A percentile compares a stretch with the other conserved stretches of the same genome.
Conservation (phyloP, 2,797 vertebrate genomes). For the Enteromius mattozi region DNA sequence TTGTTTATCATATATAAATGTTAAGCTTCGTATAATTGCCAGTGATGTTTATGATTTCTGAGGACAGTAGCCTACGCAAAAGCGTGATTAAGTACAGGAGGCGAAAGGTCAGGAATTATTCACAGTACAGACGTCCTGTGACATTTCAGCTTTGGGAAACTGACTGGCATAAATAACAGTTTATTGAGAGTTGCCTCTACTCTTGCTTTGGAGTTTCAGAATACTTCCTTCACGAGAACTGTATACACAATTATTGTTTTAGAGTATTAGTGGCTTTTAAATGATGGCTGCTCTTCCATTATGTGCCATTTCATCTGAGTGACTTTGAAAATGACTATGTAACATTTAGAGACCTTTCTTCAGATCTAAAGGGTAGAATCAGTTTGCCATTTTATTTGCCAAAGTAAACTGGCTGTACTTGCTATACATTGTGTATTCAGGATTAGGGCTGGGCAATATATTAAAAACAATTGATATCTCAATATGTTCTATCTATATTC, state of each 20-base stretch:
- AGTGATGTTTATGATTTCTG: conserved; percentile 33
- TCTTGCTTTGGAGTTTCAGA: not conserved
- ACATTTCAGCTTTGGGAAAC: conserved; percentile 44
- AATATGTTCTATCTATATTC: too few species aligned
- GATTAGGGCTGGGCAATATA: too few species aligned
- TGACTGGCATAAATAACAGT: conserved; percentile 41
- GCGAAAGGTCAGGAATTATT: conserved; percentile 56
- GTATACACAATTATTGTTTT: not conserved
- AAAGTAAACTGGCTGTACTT: not conserved
- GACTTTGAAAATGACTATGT: conserved; percentile 2
- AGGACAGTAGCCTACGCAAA: conserved; percentile 35
- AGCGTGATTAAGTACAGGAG: conserved; percentile 39
- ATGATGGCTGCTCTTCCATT: not conserved
- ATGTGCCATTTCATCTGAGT: not conserved
- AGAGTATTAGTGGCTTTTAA: not conserved
- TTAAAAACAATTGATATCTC: too few species aligned
- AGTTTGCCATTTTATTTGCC: not conserved
- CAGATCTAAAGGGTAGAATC: not conserved
- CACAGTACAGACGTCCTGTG: conserved; percentile 38
- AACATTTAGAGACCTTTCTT: not conserved
- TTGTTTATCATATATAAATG: conserved; percentile 50
- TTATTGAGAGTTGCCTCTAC: conserved; percentile 12
- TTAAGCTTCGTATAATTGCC: conserved; percentile 49
- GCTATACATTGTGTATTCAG: not conserved
- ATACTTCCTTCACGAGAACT: not conserved